Base-by-base conservation (phyloP, 1,140 invertebrate genomes). In the Chironomus tepperi region DNA sequence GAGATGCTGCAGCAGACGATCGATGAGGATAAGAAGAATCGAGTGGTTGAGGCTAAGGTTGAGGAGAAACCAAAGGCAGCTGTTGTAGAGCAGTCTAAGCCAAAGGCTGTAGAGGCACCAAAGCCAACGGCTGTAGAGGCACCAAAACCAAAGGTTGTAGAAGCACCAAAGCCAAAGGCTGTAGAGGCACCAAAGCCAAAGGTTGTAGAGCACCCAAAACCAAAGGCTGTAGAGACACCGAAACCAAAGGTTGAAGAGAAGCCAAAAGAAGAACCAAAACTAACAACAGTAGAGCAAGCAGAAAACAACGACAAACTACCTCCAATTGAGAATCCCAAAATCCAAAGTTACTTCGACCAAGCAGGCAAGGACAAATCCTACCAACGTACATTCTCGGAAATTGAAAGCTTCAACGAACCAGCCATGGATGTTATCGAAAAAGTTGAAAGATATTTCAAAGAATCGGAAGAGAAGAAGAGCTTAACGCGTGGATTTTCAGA, bases 391-490 rank as follows among this genome's bases (percentile, higher is more conserved):
- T 70, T 70, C 18, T 19, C 65, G 16, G 65, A 70, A 70, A 6
- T 70, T 21, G 65, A 70, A 19, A 10, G 8, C 7, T 70, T 70
- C 18, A 70, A 70, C 19, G 65, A 18, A 5, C 16, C 16, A 19
- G 1, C 19, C 1, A 2, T 18, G 18, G 65, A 70, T 7, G 19
- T 21, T 19, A 18, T 10, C 0, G 65, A 70, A 19, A 70, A 70
- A 19, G 10, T 70, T 19, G 19, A 70, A 19, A 70, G 18, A 19
- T 70, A 18, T 18, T 70, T 70, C 19, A 21, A 70, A 10, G 65
- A 70, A 70, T 70, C 65, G 12, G 19, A 70, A 70, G 65, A 70
- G 7, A 70, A 70, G 18, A 70, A 70, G 10, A 70, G 65, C 10
- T 70, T 70, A 12, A 70, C 65, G 18, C n/a, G 65, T 18, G 16